Evolutionary conservation across 1,140 invertebrate genomes (phyloP).

Genomic region (Bombus turneri): DNA sequence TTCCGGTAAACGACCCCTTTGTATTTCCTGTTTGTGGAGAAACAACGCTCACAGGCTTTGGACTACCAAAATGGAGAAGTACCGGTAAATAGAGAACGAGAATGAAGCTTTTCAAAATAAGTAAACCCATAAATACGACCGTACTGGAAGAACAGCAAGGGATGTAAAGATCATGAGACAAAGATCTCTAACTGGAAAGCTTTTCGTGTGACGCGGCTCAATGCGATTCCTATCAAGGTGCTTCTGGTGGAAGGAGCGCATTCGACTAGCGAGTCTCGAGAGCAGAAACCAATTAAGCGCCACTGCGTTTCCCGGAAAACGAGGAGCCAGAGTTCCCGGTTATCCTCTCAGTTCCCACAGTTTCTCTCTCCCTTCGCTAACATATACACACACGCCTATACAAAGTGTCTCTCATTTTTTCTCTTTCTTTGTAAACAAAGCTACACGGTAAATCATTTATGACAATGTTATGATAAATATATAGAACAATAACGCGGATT

Average conservation of each 20-base stretch:
- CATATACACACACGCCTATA: not conserved
- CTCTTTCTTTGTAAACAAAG: not conserved
- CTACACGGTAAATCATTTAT: not conserved
- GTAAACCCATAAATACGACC: not conserved
- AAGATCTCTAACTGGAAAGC: constrained; percentile 31
- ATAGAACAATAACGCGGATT: not conserved
- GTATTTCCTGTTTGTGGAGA: too few species aligned
- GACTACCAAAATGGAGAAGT: not conserved
- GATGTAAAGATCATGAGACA: constrained; percentile 12
- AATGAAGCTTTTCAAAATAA: constrained; percentile 3
- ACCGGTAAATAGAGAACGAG: not conserved
- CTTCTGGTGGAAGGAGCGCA: constrained; percentile 31
- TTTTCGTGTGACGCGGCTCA: constrained; percentile 14
- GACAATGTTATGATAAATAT: not conserved
- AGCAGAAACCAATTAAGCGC: constrained; percentile 62
- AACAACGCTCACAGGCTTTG: not conserved
- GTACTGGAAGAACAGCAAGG: not conserved
- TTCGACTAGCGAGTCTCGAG: constrained; percentile 43
- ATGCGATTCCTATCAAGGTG: constrained; percentile 43
- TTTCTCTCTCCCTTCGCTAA: constrained; percentile 20
- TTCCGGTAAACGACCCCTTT: not conserved
- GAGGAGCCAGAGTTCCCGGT: constrained; percentile 41
- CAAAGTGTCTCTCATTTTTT: not conserved
- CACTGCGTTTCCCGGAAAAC: constrained; percentile 54
- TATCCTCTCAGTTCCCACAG: constrained; percentile 59